Evolutionary conservation across 2,888 invertebrate genomes (phyloP), one percentile per base, ranked within the genome.

Genomic region (Argyresthia albistria): DNA sequence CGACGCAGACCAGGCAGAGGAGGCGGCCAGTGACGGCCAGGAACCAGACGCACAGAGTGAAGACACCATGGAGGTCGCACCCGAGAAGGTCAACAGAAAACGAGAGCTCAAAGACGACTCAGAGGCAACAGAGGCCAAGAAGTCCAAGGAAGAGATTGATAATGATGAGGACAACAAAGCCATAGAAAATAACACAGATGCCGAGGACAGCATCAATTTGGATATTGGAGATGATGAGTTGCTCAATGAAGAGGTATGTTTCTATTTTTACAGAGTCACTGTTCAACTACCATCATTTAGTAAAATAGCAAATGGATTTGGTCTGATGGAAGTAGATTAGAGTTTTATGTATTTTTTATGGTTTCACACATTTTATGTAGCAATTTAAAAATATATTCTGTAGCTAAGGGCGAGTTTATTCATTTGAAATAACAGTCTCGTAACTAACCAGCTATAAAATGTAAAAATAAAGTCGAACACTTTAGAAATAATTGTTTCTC

Each of bases 191-290:
- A 90, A 90, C 55, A 89, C 89, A 59, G 93, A 93, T 69, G 92
- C 92, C 59, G 94, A 94, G 65, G 94, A 94, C 77, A 93, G 94
- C 42, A 92, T 95, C 55, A 93, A 94, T 72, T 83, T 95, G 61
- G 93, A 93, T 55, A 91, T 95, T 72, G 94, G 93, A 43, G 95
- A 94, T 77, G 95, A 94, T 74, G 94, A 94, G 81, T 87, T 94
- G 56, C 89, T 94, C 55, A 93, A 92, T 73, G 93, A 93, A 76
- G 93, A 94, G 91, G 94, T 93, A 89, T 68, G 76, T 79, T 84
- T 78, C 64, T 84, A 84, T 86, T 70, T 86, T 76, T 84, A 84
- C 80, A 77, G 69, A 59, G 76, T 86, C 58, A 76, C 79, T 53
- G 74, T 83, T 59, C 71, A 70, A 59, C 66, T 86, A 57, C 75